Conservation (phyloP, 2,888 invertebrate genomes). For the Lepidochrysops patricia region DNA sequence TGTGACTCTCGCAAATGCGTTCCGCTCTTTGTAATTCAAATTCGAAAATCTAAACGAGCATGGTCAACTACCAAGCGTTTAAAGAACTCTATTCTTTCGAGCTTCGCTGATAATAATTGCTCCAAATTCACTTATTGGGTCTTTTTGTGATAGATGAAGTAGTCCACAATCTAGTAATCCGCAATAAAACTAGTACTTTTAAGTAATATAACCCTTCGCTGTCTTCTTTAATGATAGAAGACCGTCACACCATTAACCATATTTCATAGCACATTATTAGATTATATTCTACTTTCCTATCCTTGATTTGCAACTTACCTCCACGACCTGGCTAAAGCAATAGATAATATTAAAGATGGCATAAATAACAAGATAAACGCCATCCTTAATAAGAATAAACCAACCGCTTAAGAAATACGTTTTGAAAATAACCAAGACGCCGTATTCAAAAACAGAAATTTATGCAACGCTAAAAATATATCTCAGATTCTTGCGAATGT, state of each 20-base stretch:
- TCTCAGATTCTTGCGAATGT: constrained; percentile 25
- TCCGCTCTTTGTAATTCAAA: constrained; percentile 13
- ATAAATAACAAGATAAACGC: constrained; percentile 10
- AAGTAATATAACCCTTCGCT: too few species aligned
- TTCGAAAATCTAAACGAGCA: neutral
- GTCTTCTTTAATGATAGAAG: too few species aligned
- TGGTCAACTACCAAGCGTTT: too few species aligned
- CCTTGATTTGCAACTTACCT: constrained; percentile 17
- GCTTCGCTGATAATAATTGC: too few species aligned
- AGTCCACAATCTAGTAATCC: too few species aligned
- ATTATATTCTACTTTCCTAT: neutral
- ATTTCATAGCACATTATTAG: neutral
- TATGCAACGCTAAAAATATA: constrained; percentile 31
- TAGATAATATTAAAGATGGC: constrained; percentile 11
- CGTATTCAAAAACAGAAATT: constrained; percentile 28
- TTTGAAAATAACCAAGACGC: constrained; percentile 16
- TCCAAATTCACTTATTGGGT: too few species aligned
- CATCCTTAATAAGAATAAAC: constrained; percentile 14
- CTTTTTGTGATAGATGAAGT: too few species aligned
- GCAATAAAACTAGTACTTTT: too few species aligned
- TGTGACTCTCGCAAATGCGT: constrained; percentile 28
- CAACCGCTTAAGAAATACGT: constrained; percentile 9
- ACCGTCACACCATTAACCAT: too few species aligned
- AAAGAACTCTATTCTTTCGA: too few species aligned
- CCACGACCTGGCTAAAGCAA: neutral